Evolutionary conservation across 2,797 vertebrate genomes (phyloP).

Genomic region (Acanthiza pusilla): DNA sequence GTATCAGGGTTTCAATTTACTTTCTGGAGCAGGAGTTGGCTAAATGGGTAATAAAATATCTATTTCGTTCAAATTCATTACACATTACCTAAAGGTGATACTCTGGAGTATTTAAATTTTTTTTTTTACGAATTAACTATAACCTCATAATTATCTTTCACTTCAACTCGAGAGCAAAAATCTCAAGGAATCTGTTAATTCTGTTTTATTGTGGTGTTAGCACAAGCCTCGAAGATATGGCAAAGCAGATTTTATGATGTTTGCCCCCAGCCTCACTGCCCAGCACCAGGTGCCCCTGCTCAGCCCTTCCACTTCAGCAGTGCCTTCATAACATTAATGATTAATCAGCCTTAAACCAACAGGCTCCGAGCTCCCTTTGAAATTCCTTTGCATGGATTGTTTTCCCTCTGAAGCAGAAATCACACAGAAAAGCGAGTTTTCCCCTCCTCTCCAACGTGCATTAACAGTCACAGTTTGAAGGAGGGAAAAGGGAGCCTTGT

Average conservation of each 20-base stretch:
- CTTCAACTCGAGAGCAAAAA: background rate
- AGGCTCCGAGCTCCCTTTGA: background rate
- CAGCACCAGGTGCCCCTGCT: background rate
- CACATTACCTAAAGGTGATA: background rate
- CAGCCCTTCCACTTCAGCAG: background rate
- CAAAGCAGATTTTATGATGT: background rate
- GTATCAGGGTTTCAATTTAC: background rate
- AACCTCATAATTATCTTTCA: background rate
- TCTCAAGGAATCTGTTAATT: background rate
- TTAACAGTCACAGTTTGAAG: accelerated
- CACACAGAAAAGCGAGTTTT: background rate
- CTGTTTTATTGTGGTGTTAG: background rate
- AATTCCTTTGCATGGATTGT: background rate
- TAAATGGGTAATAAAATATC: background rate
- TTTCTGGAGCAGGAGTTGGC: background rate
- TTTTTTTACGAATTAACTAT: background rate
- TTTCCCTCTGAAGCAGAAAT: background rate
- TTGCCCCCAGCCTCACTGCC: background rate
- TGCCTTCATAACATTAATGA: background rate
- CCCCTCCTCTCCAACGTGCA: background rate
- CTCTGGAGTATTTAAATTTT: background rate
- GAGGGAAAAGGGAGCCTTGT: background rate
- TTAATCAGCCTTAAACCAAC: background rate
- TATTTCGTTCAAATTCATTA: background rate
- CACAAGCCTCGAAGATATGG: accelerated